These are phyloP conservation scores for Brachyhypopomus occidentalis DNA, from an alignment of 2,113 vertebrate species.

Conservation along the genomic window DNA sequence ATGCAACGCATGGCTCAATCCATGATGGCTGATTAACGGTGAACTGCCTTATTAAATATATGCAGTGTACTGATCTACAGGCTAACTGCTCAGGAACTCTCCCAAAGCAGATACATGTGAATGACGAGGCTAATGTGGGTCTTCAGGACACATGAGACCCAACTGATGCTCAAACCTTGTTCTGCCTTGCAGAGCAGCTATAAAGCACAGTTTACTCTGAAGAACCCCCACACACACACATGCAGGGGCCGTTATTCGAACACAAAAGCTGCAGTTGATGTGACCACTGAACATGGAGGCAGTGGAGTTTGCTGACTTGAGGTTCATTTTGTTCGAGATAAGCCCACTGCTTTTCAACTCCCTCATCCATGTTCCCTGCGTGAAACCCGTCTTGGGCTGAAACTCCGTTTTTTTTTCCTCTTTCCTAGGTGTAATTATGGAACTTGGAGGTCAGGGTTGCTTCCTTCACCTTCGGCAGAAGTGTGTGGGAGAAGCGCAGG, in stretches of 20 bases:
- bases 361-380: background rate
- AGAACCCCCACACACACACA: background rate
- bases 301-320: background rate
- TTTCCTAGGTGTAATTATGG: slow-evolving; percentile 66
- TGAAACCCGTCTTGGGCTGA: background rate
- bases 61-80: slow-evolving; percentile 23
- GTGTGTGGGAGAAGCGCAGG: slow-evolving; percentile 70
- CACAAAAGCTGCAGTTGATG: background rate
- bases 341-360: background rate
- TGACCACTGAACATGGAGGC: background rate
- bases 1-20: background rate
- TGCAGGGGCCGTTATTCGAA: background rate
- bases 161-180: background rate
- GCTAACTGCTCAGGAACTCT: slow-evolving; percentile 28
- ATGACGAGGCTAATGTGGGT: slow-evolving; percentile 15
- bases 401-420: slow-evolving; percentile 14
- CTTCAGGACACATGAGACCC: slow-evolving; percentile 10
- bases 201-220: background rate
- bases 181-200: background rate
- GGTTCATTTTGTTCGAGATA: slow-evolving; percentile 4
- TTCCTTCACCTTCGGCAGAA: slow-evolving; percentile 64
- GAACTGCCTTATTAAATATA: slow-evolving; percentile 47
- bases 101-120: slow-evolving; percentile 9
- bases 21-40: slow-evolving; percentile 35
- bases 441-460: slow-evolving; percentile 65